A percentile compares a stretch with the other conserved stretches of the same genome.
Conservation (phyloP, 1,140 invertebrate genomes). For the Hesperophylax magnus region DNA sequence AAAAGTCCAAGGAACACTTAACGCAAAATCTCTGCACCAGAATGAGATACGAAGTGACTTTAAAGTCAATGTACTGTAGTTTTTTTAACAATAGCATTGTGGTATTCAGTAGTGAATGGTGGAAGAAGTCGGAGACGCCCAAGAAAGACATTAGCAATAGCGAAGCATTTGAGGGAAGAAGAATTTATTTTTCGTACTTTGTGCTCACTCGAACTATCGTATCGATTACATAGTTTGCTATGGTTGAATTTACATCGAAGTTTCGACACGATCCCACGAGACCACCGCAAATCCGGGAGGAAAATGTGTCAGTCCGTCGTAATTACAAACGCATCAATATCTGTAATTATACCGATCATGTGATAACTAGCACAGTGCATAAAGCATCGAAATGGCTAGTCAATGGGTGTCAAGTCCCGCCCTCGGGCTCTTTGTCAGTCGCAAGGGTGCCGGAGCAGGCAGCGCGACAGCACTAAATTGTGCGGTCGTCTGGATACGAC, state of each 20-base stretch:
- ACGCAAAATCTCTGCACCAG: too few relatives aligned
- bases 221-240: too few relatives aligned
- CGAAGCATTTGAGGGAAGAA: too few relatives aligned
- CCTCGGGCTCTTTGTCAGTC: constrained; percentile 7
- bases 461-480: not conserved
- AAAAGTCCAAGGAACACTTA: too few relatives aligned
- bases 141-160: too few relatives aligned
- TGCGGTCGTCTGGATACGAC: constrained; percentile 2
- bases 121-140: too few relatives aligned
- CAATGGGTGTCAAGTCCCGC: not conserved
- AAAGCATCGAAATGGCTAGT: not conserved
- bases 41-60: too few relatives aligned
- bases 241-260: not conserved
- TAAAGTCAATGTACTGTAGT: too few relatives aligned
- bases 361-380: not conserved
- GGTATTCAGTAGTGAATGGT: too few relatives aligned
- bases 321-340: not conserved
- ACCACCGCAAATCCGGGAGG: not conserved
- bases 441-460: not conserved
- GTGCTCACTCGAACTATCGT: too few relatives aligned
- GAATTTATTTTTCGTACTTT: too few relatives aligned
- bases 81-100: too few relatives aligned
- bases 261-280: not conserved
- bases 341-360: not conserved
- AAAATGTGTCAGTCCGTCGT: not conserved